Evolutionary conservation across 2,888 invertebrate genomes (phyloP).

Genomic region (Dryomyza anilis): DNA sequence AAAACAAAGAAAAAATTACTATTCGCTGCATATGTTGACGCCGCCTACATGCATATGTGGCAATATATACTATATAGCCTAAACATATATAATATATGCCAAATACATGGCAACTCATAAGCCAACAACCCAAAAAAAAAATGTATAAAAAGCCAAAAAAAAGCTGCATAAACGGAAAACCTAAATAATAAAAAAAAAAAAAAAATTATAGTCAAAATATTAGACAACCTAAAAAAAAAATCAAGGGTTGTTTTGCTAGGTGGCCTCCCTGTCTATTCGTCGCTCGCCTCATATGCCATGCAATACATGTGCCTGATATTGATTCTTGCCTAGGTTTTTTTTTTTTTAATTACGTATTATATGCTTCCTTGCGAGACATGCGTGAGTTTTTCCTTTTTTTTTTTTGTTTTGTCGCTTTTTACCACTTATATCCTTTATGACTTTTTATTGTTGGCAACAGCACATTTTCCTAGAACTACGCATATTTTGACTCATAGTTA

Average conservation of each 20-base stretch:
- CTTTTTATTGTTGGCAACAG: slow-evolving; percentile 2
- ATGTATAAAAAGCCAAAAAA: neutral
- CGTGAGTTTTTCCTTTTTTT: neutral
- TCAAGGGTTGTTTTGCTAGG: slow-evolving; percentile 10
- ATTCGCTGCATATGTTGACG: neutral
- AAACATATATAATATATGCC: neutral
- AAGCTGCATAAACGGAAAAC: neutral
- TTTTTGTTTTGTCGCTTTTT: neutral
- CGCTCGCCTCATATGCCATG: too few species aligned
- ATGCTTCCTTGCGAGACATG: neutral
- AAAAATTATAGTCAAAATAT: neutral
- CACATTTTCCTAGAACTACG: neutral
- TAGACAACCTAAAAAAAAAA: too few species aligned
- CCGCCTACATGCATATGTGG: neutral
- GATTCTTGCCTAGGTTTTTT: too few species aligned
- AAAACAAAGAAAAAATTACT: neutral
- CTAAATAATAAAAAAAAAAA: neutral
- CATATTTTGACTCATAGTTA: neutral
- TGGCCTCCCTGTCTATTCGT: too few species aligned
- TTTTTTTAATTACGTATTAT: too few species aligned
- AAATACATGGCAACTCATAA: neutral
- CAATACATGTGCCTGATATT: too few species aligned
- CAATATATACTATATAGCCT: neutral
- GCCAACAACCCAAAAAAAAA: neutral
- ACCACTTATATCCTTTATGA: neutral